phyloP scores from a whole-genome alignment of 2,888 invertebrate species.

The Ephialtes manifestator region DNA sequence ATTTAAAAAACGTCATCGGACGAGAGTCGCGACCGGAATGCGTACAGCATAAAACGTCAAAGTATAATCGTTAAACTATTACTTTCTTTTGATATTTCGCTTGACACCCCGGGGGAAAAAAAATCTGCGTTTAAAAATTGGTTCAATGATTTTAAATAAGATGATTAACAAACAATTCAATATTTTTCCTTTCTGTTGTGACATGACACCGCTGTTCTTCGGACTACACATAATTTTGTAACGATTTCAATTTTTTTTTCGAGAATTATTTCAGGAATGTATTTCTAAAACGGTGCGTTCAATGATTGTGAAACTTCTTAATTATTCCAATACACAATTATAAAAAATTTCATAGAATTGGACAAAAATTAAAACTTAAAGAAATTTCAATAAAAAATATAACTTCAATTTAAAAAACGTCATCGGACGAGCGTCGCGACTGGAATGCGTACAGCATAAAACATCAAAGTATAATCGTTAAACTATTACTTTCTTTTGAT shows the following conservation, averaged over 20 bases:
- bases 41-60: constrained; percentile 55
- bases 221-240: no score
- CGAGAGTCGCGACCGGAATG: constrained; percentile 59
- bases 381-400: no score
- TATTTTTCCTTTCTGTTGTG: no score
- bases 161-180: no score
- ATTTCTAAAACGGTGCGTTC: no score
- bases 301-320: no score
- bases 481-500: neutral
- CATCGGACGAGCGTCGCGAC: constrained; percentile 49
- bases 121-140: no score
- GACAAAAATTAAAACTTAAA: no score
- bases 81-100: neutral
- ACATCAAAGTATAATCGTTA: constrained; percentile 44
- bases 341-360: no score
- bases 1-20: constrained; percentile 60
- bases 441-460: constrained; percentile 63
- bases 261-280: neutral
- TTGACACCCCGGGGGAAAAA: neutral
- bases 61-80: constrained; percentile 39
- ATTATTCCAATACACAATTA: no score
- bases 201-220: no score
- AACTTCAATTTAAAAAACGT: constrained; percentile 38
- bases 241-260: neutral
- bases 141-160: no score